A percentile compares a stretch with the other conserved stretches of the same genome.
Evolutionary conservation across 2,888 invertebrate species (phyloP).

Genomic region (Drosophila percnosoma): DNA sequence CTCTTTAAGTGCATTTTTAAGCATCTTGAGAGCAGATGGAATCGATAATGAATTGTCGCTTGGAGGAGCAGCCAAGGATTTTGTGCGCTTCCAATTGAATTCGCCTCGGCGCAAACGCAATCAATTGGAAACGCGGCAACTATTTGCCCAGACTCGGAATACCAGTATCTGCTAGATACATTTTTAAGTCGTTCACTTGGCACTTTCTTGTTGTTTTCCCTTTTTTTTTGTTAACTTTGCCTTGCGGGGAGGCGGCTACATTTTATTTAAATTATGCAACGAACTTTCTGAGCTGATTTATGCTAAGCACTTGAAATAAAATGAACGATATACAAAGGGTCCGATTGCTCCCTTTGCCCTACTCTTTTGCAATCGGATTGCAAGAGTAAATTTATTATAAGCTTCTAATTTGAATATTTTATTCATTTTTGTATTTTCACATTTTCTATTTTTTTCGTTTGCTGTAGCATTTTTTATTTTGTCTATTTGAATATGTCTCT

Average conservation of each 20-base stretch:
- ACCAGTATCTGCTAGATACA: conserved; percentile 24
- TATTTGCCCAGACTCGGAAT: conserved; percentile 44
- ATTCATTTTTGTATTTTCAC: neutral
- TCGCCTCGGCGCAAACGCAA: conserved; percentile 28
- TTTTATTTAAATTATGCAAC: conserved; percentile 52
- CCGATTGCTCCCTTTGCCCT: neutral
- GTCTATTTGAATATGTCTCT: neutral
- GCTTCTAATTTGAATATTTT: neutral
- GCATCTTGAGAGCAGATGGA: conserved; percentile 2
- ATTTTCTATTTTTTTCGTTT: neutral
- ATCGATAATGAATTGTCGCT: conserved; percentile 26
- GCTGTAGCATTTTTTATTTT: neutral
- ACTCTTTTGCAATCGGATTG: neutral
- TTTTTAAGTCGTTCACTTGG: conserved; percentile 43
- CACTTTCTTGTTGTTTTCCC: neutral
- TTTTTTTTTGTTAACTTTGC: neutral
- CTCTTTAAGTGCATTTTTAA: conserved; percentile 27
- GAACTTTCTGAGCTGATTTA: conserved; percentile 47
- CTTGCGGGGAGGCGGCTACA: neutral
- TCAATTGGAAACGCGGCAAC: conserved; percentile 56
- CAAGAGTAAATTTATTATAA: neutral
- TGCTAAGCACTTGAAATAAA: conserved; percentile 50
- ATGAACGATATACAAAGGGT: conserved; percentile 17
- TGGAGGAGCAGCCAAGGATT: neutral
- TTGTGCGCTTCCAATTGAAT: conserved; percentile 53